These are phyloP conservation scores for Bombyx mori DNA, from an alignment of 1,140 invertebrate genomes.

Conservation along the genomic window ASM3026992v2 NC_085132.1:2645501-2646000, in stretches of 20 bases:
- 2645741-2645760: slow-evolving; percentile 64
- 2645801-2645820: slow-evolving; percentile 51
- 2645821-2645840: slow-evolving; percentile 34
- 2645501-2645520: slow-evolving; percentile 38
- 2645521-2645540: slow-evolving; percentile 48
- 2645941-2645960: slow-evolving; percentile 64
- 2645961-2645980: slow-evolving; percentile 72
- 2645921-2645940: slow-evolving; percentile 36
- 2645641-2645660: slow-evolving; percentile 54
- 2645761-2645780: slow-evolving; percentile 63
- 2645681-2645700: slow-evolving; percentile 45
- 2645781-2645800: slow-evolving; percentile 68
- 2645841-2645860: slow-evolving; percentile 34
- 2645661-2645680: slow-evolving; percentile 50
- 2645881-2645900: slow-evolving; percentile 72
- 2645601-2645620: slow-evolving; percentile 31
- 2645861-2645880: slow-evolving; percentile 68
- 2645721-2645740: slow-evolving; percentile 72
- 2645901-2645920: slow-evolving; percentile 68
- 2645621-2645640: slow-evolving; percentile 50
- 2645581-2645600: slow-evolving; percentile 70
- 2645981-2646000: slow-evolving; percentile 65
- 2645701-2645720: slow-evolving; percentile 50
- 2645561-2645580: slow-evolving; percentile 63
- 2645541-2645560: slow-evolving; percentile 71